Evolutionary conservation across 2,113 vertebrate species (phyloP), one percentile per base, ranked within the genome.

Genomic region (Piaya cayana): DNA sequence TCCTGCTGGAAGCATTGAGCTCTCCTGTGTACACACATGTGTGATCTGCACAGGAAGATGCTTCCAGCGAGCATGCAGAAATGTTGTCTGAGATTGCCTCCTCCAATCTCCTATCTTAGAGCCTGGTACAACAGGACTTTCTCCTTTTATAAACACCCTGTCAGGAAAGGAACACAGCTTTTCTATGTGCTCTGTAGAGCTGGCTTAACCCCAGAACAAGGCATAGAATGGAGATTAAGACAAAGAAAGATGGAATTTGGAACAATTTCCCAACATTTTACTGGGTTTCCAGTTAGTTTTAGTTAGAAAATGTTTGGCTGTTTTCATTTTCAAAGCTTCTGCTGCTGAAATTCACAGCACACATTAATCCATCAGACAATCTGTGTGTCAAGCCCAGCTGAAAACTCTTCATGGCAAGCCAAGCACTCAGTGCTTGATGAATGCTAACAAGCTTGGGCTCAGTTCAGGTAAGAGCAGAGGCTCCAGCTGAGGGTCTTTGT

Each of bases 401-500:
- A 81, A 21, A 52, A 32, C 23, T 39, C 25, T 43, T 29, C 23
- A 37, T 23, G 45, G 27, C 16, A 75, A 42, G 6, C 36, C 62
- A 75, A 26, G 17, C 42, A 34, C 17, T 45, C 7, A 59, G 30
- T 59, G 29, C n/a, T 32, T 70, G 10, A 63, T 26, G 9, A 39
- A 37, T 43, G 62, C 42, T 50, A 56, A 50, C 29, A 30, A 80
- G 19, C 27, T 75, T 58, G 23, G 55, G 22, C 13, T 62, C 59
- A 88, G 34, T 27, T 72, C 72, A 78, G 67, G 67, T 49, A 47
- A 12, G 25, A 75, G 49, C 43, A 63, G 14, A 55, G 16, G 19
- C 1, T 6, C 5, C 1, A 47, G 3, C 1, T 52, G 6, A 52
- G 15, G 17, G 3, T 53, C 8, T 64, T 60, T 52, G 12, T 4